Evolutionary conservation across 2,888 invertebrate genomes (phyloP).

Genomic region (Chloroclystis v-ata): DNA sequence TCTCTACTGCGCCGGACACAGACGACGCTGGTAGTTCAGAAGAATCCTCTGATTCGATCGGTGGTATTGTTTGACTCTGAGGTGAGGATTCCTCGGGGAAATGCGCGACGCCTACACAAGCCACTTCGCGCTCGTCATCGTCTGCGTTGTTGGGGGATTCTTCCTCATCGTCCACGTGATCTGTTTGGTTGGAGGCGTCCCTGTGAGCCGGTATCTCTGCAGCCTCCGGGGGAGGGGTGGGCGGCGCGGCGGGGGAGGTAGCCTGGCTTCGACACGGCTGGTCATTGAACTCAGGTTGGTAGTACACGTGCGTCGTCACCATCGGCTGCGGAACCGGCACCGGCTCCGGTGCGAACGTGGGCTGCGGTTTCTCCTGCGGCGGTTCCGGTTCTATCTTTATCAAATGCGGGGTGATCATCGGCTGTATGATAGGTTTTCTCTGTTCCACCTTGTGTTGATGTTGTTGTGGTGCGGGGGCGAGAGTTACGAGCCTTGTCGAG

Average conservation of each 20-base stretch:
- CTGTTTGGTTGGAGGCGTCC: constrained; percentile 91
- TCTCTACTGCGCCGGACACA: constrained; percentile 60
- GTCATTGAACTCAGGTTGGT: constrained; percentile 71
- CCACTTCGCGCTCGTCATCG: constrained; percentile 66
- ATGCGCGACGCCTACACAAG: constrained; percentile 71
- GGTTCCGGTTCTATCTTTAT: constrained; percentile 86
- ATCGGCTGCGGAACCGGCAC: constrained; percentile 70
- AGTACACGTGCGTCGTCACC: constrained; percentile 77
- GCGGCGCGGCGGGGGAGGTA: constrained; percentile 80
- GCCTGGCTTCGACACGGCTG: constrained; percentile 75
- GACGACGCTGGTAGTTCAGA: constrained; percentile 57
- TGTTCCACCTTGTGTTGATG: constrained; percentile 56
- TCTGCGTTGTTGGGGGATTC: constrained; percentile 72
- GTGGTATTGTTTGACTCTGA: constrained; percentile 37
- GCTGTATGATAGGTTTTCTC: constrained; percentile 71
- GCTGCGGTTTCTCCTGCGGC: constrained; percentile 64
- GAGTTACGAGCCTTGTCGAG: constrained; percentile 81
- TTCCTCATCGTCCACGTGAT: constrained; percentile 85
- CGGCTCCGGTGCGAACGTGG: constrained; percentile 67
- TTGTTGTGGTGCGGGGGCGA: constrained; percentile 77
- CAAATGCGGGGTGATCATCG: constrained; percentile 71
- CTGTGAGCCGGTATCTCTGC: constrained; percentile 82
- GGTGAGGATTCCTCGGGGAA: constrained; percentile 56
- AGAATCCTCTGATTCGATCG: constrained; percentile 65
- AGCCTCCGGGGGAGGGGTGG: constrained; percentile 71